Evolutionary conservation across 1,140 invertebrate genomes (phyloP).

Genomic region (Akabosia matsudoensis): DNA sequence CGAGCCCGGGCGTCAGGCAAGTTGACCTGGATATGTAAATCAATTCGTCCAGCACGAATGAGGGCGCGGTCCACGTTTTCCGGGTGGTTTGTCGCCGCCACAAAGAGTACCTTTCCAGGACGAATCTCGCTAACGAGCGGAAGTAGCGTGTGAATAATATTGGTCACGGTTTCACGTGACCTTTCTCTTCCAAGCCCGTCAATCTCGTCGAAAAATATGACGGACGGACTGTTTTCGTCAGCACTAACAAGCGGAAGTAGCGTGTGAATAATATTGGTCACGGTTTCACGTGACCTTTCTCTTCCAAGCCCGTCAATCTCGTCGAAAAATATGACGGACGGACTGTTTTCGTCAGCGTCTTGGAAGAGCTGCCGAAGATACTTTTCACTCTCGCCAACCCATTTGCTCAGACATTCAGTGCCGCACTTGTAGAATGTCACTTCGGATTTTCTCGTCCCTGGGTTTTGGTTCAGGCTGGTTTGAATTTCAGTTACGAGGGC

Average conservation of each 20-base stretch:
- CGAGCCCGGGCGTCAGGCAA: neutral
- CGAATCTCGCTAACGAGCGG: slow-evolving; percentile 71
- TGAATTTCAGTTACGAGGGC: slow-evolving; percentile 64
- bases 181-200: slow-evolving; percentile 67
- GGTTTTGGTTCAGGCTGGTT: neutral
- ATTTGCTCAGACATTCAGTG: slow-evolving; percentile 56
- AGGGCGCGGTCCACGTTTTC: slow-evolving; percentile 63
- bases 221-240: slow-evolving; percentile 67
- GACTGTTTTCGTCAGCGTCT: slow-evolving; percentile 65
- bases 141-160: slow-evolving; percentile 62
- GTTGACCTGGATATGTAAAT: neutral
- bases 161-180: slow-evolving; percentile 59
- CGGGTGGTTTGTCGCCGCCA: slow-evolving; percentile 65
- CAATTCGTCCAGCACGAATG: neutral
- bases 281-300: slow-evolving; percentile 57
- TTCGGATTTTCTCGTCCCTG: neutral
- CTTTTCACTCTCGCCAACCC: slow-evolving; percentile 63
- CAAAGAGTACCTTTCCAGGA: slow-evolving; percentile 58
- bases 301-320: slow-evolving; percentile 72
- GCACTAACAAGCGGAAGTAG: too few species aligned
- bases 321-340: slow-evolving; percentile 73
- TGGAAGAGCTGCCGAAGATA: slow-evolving; percentile 61
- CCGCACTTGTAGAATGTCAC: neutral
- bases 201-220: slow-evolving; percentile 74
- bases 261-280: too few species aligned